Conservation (phyloP, 2,888 invertebrate genomes). For the Clistopyga incitator region DNA sequence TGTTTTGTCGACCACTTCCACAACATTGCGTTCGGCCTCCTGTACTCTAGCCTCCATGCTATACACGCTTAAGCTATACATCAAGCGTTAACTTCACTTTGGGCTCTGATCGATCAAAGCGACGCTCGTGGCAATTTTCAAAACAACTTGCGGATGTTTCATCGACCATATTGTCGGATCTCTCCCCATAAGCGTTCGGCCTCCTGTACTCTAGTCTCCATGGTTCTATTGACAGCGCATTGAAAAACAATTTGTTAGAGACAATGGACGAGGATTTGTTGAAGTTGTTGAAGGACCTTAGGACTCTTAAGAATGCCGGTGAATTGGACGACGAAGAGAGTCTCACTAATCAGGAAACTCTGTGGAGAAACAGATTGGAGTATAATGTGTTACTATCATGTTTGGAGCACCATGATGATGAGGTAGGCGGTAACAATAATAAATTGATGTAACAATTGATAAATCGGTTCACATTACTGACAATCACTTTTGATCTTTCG, state of each 20-base stretch:
- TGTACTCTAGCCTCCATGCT: too few relatives aligned
- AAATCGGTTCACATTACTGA: conserved; percentile 28
- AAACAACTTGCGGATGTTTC: too few relatives aligned
- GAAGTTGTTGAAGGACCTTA: conserved; percentile 64
- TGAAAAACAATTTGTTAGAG: conserved; percentile 1
- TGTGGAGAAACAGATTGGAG: conserved; percentile 86
- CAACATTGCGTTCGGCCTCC: too few relatives aligned
- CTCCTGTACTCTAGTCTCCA: too few relatives aligned
- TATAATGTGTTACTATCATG: conserved; percentile 86
- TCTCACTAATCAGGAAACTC: conserved; percentile 67
- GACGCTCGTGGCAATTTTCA: too few relatives aligned
- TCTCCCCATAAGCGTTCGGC: too few relatives aligned
- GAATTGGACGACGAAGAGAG: conserved; percentile 73
- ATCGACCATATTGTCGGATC: too few relatives aligned
- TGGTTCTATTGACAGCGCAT: conserved; percentile 41
- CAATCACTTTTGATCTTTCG: neutral
- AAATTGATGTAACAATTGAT: conserved; percentile 10
- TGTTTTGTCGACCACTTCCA: too few relatives aligned
- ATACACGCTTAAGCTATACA: too few relatives aligned
- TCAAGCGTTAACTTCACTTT: too few relatives aligned
- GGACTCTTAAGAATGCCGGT: conserved; percentile 73
- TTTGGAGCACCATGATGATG: conserved; percentile 86
- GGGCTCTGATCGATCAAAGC: too few relatives aligned
- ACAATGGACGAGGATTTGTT: conserved; percentile 65
- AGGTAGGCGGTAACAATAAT: conserved; percentile 83